Conservation (phyloP, 2,113 vertebrate genomes). For the Datnioides undecimradiatus region DNA sequence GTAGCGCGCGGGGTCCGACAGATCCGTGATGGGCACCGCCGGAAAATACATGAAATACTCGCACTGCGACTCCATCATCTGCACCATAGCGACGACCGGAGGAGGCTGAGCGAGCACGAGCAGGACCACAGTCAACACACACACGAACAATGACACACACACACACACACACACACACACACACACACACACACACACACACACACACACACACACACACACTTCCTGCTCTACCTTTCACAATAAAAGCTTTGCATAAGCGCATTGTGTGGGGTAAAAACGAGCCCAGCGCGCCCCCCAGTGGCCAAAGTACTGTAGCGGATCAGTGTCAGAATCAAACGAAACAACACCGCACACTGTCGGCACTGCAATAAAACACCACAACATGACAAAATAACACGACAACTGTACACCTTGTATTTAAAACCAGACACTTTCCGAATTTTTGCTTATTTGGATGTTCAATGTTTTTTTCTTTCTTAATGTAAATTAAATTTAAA, state of each 20-base stretch:
- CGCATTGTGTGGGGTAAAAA: no score
- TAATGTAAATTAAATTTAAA: no score
- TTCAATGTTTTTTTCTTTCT: no score
- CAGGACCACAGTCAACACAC: constrained; percentile 25
- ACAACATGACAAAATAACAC: no score
- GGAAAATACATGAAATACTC: constrained; percentile 98
- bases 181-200: not conserved
- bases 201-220: not conserved
- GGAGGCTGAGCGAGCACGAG: constrained; percentile 47
- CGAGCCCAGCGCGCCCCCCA: not conserved
- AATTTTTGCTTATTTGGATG: no score
- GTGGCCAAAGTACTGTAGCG: not conserved
- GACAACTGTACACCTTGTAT: no score
- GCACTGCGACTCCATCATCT: constrained; percentile 93
- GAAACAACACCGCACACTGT: no score
- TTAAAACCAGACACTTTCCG: no score
- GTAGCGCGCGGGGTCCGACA: constrained; percentile 91
- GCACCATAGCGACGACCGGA: constrained; percentile 75
- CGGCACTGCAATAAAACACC: no score
- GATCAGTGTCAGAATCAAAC: no score
- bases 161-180: constrained; percentile 10
- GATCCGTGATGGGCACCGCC: constrained; percentile 90
- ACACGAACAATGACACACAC: not conserved
- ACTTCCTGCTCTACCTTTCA: constrained; percentile 49
- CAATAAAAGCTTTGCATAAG: constrained; percentile 47